Conservation (phyloP, 2,797 vertebrate species). For the Pogoniulus pusillus region DNA sequence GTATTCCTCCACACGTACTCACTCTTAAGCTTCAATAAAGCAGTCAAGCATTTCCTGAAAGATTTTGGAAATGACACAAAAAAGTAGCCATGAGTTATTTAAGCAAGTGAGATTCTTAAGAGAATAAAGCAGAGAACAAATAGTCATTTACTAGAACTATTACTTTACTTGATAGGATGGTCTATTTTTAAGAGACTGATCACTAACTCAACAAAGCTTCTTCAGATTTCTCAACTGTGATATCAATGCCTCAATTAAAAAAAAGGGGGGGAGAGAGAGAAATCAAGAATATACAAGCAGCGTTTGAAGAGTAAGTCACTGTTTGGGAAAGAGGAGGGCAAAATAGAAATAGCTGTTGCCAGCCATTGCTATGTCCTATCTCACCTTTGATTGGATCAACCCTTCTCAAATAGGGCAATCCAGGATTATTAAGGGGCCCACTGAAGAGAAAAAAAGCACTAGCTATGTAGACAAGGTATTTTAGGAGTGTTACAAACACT, state of each 20-base stretch:
- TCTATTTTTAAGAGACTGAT: neutral
- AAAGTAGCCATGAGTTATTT: neutral
- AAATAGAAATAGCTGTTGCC: neutral
- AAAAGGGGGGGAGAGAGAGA: neutral
- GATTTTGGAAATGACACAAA: neutral
- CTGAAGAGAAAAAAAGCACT: neutral
- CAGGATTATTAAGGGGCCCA: constrained; percentile 43
- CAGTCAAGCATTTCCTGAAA: neutral
- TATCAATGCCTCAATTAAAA: neutral
- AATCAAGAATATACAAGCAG: neutral
- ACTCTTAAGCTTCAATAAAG: no score
- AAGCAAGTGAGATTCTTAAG: neutral
- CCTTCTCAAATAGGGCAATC: constrained; percentile 46
- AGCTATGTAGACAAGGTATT: neutral
- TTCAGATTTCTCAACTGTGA: neutral
- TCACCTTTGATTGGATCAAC: constrained; percentile 44
- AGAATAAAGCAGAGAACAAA: neutral
- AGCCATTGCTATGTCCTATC: neutral
- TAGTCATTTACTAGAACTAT: neutral
- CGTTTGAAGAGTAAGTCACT: neutral
- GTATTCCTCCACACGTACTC: neutral
- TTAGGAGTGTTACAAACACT: neutral
- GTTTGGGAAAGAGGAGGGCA: neutral
- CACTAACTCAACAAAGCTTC: neutral
- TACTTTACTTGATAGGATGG: neutral